Evolutionary conservation across 2,113 vertebrate species (phyloP).

Genomic region (Carassius auratus): DNA sequence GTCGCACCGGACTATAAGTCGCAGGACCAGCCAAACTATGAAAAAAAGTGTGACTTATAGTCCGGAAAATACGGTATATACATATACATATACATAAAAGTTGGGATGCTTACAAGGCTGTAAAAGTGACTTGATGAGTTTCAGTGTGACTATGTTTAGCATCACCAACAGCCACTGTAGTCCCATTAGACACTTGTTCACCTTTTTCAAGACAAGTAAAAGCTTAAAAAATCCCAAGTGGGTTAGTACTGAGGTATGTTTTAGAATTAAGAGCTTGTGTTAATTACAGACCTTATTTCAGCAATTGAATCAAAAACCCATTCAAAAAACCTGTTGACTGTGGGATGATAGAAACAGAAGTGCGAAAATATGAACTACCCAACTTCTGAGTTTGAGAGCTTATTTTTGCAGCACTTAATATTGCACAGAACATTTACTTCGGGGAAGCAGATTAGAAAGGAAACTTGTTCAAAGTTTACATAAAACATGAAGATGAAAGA

Average conservation of each 20-base stretch:
- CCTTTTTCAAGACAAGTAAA: no score
- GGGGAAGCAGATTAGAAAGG: neutral
- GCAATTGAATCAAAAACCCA: neutral
- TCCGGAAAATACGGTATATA: no score
- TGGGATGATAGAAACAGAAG: neutral
- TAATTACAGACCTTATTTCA: neutral
- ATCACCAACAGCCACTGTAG: neutral
- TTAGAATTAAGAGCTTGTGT: neutral
- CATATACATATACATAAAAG: neutral
- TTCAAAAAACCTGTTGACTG: neutral
- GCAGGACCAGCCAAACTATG: no score
- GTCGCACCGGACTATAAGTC: no score
- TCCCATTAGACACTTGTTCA: neutral
- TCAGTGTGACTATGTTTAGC: no score
- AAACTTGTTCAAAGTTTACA: constrained; percentile 10
- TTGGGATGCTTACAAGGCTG: neutral
- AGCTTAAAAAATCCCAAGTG: no score
- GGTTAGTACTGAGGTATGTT: no score
- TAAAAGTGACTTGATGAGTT: neutral
- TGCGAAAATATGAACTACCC: neutral
- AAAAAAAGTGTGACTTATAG: no score
- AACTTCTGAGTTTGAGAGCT: neutral
- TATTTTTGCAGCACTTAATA: neutral
- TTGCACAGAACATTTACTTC: neutral
- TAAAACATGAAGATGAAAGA: neutral